Evolutionary conservation across 2,888 invertebrate genomes (phyloP).

Genomic region (Thelaira solivaga): DNA sequence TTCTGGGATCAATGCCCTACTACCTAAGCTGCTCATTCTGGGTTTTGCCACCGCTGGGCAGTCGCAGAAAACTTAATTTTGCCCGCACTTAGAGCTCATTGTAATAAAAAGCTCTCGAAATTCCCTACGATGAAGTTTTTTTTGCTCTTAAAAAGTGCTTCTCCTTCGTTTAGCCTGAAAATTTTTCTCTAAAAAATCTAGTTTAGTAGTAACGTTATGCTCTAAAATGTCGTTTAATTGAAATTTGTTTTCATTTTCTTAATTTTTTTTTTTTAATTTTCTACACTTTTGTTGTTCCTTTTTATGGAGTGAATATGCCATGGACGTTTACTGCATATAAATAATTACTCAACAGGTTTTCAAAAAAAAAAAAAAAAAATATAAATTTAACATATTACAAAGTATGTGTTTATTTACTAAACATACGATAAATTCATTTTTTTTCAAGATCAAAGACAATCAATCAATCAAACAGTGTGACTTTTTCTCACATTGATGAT

Average conservation of each 20-base stretch:
- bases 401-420: constrained; percentile 39
- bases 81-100: too few relatives aligned
- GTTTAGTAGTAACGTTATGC: too few relatives aligned
- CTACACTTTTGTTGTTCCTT: constrained; percentile 26
- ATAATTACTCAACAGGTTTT: constrained; percentile 62
- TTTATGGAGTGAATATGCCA: constrained; percentile 52
- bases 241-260: not conserved
- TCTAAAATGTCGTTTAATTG: not conserved
- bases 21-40: too few relatives aligned
- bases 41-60: too few relatives aligned
- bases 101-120: too few relatives aligned
- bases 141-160: too few relatives aligned
- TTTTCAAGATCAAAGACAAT: constrained; percentile 59
- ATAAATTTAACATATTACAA: constrained; percentile 53
- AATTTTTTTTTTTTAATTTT: not conserved
- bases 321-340: constrained; percentile 63
- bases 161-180: too few relatives aligned
- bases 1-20: too few relatives aligned
- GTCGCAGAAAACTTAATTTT: too few relatives aligned
- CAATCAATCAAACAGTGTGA: not conserved
- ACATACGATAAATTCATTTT: constrained; percentile 21
- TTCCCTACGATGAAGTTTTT: too few relatives aligned
- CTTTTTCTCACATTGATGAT: too few relatives aligned
- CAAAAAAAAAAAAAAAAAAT: constrained; percentile 57
- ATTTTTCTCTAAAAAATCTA: too few relatives aligned